Evolutionary conservation across 2,113 vertebrate species (phyloP).

Genomic region (Eidolon helvum): DNA sequence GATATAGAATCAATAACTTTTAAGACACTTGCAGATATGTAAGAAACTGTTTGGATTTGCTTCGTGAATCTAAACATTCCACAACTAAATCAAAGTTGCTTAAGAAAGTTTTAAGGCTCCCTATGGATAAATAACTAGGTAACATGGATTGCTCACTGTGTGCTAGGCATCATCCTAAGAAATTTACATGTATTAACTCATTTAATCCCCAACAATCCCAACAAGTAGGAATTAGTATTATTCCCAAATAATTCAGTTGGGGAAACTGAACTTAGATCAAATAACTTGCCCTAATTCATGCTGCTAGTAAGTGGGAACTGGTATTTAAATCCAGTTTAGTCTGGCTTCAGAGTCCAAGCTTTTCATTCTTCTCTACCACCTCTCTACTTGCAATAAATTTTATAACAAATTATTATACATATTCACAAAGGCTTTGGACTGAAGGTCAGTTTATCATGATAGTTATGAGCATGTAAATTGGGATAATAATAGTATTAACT

Average conservation of each 20-base stretch:
- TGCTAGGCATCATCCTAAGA: neutral
- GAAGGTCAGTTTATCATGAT: neutral
- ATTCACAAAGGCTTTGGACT: slow-evolving; percentile 37
- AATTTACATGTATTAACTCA: neutral
- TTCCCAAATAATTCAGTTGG: neutral
- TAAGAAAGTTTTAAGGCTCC: neutral
- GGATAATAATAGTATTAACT: neutral
- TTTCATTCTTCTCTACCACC: neutral
- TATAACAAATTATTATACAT: neutral
- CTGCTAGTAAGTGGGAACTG: neutral
- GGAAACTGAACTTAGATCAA: slow-evolving; percentile 8
- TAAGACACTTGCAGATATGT: neutral
- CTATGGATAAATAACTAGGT: neutral
- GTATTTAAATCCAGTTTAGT: neutral
- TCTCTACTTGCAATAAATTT: neutral
- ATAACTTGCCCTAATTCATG: neutral
- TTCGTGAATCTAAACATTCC: neutral
- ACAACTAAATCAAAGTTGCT: neutral
- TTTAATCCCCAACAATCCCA: neutral
- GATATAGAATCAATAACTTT: neutral
- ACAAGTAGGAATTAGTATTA: neutral
- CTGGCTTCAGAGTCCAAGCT: neutral
- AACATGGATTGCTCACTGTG: neutral
- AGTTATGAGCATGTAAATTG: neutral
- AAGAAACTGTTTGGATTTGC: neutral